These are phyloP conservation scores for Acomys russatus DNA, from an alignment of 2,797 vertebrate genomes.

Conservation along the genomic window DNA sequence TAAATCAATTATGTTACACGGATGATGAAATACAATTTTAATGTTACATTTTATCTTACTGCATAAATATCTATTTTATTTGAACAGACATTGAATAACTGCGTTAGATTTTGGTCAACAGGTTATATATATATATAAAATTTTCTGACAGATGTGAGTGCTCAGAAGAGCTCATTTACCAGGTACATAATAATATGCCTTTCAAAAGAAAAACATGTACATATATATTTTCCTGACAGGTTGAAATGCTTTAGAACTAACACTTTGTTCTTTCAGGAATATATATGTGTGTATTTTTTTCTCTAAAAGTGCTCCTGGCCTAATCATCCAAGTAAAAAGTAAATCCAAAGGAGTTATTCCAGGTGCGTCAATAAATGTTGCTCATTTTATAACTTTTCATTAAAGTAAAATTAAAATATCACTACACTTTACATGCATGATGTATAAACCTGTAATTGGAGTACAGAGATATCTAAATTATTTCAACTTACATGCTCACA, in stretches of 20 bases:
- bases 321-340: slow-evolving; percentile 67
- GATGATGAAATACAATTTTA: slow-evolving; percentile 43
- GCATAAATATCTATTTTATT: slow-evolving; percentile 41
- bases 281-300: slow-evolving; percentile 19
- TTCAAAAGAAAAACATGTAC: slow-evolving; percentile 73
- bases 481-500: slow-evolving; percentile 49
- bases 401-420: slow-evolving; percentile 79
- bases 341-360: slow-evolving; percentile 73
- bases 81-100: not conserved
- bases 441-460: slow-evolving; percentile 75
- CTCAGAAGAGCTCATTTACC: slow-evolving; percentile 70
- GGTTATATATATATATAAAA: slow-evolving; percentile 3
- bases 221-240: slow-evolving; percentile 73
- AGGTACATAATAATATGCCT: slow-evolving; percentile 61
- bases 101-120: slow-evolving; percentile 31
- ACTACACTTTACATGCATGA: slow-evolving; percentile 56
- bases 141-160: slow-evolving; percentile 78
- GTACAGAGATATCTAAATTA: slow-evolving; percentile 74
- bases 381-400: slow-evolving; percentile 79
- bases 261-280: slow-evolving; percentile 55
- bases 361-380: slow-evolving; percentile 72
- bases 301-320: slow-evolving; percentile 33
- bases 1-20: slow-evolving; percentile 26
- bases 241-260: slow-evolving; percentile 74
- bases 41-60: slow-evolving; percentile 59